These are phyloP conservation scores for Oscheius sp. DNA, from an alignment of 2,888 invertebrate species.

Conservation along the genomic window DNA sequence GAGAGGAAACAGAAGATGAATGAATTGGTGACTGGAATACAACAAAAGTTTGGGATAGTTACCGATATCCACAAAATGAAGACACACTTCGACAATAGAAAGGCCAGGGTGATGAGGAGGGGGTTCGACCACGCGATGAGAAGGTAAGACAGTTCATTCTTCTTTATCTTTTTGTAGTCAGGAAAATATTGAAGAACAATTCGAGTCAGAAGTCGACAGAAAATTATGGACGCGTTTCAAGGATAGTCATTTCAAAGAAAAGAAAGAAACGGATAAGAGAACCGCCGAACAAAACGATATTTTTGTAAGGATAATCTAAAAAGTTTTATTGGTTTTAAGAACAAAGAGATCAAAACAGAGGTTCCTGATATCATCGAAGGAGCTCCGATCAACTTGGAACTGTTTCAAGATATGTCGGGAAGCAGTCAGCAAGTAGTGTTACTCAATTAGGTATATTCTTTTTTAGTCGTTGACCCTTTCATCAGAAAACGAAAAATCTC, in stretches of 20 bases:
- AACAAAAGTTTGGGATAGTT: neutral
- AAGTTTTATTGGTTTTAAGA: neutral
- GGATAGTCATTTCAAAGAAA: neutral
- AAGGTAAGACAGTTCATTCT: neutral
- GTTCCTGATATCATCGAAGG: constrained; percentile 3
- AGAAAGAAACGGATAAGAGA: too few relatives aligned
- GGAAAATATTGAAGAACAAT: neutral
- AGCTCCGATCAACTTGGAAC: neutral
- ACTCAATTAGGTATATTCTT: neutral
- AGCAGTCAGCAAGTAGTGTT: neutral
- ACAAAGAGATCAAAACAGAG: neutral
- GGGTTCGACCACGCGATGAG: neutral
- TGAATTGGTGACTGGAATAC: neutral
- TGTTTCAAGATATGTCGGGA: neutral
- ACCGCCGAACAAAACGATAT: too few relatives aligned
- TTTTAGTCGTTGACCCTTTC: neutral
- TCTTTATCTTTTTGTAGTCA: neutral
- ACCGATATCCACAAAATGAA: constrained; percentile 8
- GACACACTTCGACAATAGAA: constrained; percentile 14
- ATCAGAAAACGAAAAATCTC: neutral
- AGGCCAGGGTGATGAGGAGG: neutral
- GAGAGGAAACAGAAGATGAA: constrained; percentile 8
- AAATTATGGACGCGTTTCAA: neutral
- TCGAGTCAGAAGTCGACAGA: neutral
- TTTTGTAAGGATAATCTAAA: neutral